Conservation (phyloP, 2,888 invertebrate species). For the Drosophila gaucha region DNA sequence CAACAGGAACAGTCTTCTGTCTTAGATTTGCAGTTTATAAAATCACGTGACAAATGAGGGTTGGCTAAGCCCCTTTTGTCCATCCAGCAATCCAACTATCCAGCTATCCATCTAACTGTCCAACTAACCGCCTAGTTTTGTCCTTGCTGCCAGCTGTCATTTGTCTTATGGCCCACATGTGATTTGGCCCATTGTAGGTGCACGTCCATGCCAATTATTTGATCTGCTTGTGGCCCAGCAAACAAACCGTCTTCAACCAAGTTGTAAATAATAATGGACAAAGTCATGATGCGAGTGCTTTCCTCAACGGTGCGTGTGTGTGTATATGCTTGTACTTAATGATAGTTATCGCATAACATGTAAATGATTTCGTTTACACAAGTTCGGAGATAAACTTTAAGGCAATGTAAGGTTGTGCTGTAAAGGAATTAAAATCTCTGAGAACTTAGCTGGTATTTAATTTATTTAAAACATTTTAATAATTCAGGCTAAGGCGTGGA, state of each 20-base stretch:
- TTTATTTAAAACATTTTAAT: too few relatives aligned
- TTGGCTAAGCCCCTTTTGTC: slow-evolving; percentile 55
- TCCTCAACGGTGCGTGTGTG: background rate
- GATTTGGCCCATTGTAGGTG: slow-evolving; percentile 43
- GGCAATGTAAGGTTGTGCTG: too few relatives aligned
- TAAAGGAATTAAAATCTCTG: background rate
- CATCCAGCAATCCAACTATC: slow-evolving; percentile 28
- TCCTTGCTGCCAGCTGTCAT: slow-evolving; percentile 39
- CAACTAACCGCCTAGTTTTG: slow-evolving; percentile 40
- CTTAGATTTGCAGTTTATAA: slow-evolving; percentile 73
- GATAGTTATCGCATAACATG: slow-evolving; percentile 28
- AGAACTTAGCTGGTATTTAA: too few relatives aligned
- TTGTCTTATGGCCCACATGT: slow-evolving; percentile 58
- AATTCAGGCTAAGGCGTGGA: too few relatives aligned
- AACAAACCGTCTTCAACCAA: slow-evolving; percentile 23
- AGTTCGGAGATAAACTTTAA: slow-evolving; percentile 10
- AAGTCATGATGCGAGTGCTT: slow-evolving; percentile 27
- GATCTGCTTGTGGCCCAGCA: slow-evolving; percentile 27
- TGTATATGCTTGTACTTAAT: slow-evolving; percentile 13
- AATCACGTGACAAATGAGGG: slow-evolving; percentile 78
- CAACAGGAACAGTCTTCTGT: slow-evolving; percentile 29
- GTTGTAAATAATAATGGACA: slow-evolving; percentile 55
- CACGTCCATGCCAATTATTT: slow-evolving; percentile 57
- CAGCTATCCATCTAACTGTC: slow-evolving; percentile 34
- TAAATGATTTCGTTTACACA: slow-evolving; percentile 6